Evolutionary conservation across 2,113 vertebrate species (phyloP), one percentile per base, ranked within the genome.

Genomic region (Sylvia atricapilla): DNA sequence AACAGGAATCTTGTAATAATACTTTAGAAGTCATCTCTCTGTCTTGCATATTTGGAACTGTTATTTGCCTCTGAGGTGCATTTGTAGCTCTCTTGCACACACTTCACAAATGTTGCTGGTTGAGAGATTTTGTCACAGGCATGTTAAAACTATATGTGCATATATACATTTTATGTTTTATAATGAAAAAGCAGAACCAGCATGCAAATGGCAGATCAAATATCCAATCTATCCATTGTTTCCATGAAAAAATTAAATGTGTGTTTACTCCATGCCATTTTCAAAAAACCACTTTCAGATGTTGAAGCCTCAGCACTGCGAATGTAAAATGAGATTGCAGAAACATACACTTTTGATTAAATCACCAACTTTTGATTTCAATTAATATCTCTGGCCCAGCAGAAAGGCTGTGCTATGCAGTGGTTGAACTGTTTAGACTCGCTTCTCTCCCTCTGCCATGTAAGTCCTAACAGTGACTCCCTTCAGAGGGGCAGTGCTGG

Each of bases 371-470:
- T 91, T 30, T 64, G 14, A 80, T 80, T 80, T 89, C 79, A 76
- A 6, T 73, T 53, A 84, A 37, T 69, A 83, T 25, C 23, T 63
- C 5, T 44, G 74, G 66, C 60, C 90, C 90, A 80, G 75, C 8
- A 78, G 46, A 63, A 84, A 67, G 37, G 35, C 73, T 73, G 85
- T 55, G 88, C 75, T 76, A 15, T 33, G 68, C 43, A 55, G 56
- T 80, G 64, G 60, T 43, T n/a, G 25, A 85, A 72, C 44, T 53
- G 24, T 47, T 94, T 35, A 93, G 93, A 87, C 20, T 91, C 60
- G 37, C 22, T 59, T 86, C 88, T 68, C 62, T 64, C 91, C 73
- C 95, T 89, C 68, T 93, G 79, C 79, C 82, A 28, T 43, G 46
- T 70, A 66, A 79, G 50, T 66, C 80, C 78, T 39, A 59, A 56